Evolutionary conservation across 30 jellyfish, hydroid and myxozoan species (phyloP).

Genomic region (Chrysaora quinquecirrha): DNA sequence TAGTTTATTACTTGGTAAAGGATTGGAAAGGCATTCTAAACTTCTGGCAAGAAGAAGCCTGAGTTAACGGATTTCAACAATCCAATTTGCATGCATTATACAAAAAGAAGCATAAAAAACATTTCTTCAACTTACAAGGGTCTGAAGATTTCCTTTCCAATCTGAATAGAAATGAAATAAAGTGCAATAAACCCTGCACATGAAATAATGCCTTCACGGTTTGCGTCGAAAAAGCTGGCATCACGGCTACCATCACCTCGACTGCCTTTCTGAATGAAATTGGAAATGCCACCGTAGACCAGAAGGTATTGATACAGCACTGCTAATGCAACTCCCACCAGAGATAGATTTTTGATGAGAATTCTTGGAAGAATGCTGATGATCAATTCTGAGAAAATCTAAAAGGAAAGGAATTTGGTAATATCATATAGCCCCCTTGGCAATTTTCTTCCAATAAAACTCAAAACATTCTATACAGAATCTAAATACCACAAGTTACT

Average conservation of each 20-base stretch:
- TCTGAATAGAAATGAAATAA: constrained; percentile 55
- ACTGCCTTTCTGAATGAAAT: constrained; percentile 55
- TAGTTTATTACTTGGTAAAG: no score
- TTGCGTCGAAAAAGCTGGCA: constrained; percentile 78
- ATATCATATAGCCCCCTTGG: no score
- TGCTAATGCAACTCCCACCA: constrained; percentile 37
- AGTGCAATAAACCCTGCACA: constrained; percentile 67
- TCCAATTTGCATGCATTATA: no score
- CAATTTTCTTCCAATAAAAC: no score
- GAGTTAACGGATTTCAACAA: no score
- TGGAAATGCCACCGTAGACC: constrained; percentile 42
- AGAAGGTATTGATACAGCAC: constrained; percentile 48
- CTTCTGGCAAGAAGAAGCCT: no score
- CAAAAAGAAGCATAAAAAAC: no score
- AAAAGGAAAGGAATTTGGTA: not conserved
- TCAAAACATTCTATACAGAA: no score
- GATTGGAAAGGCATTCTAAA: no score
- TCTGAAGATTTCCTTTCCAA: constrained; percentile 66
- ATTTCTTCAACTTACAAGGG: constrained; percentile 25
- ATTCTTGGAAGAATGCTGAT: not conserved
- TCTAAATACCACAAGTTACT: no score
- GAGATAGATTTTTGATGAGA: not conserved
- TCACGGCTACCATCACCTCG: constrained; percentile 58
- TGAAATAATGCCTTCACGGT: constrained; percentile 88
- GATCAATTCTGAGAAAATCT: constrained; percentile 22